Evolutionary conservation across 2,113 vertebrate species (phyloP).

Genomic region (Probosciger aterrimus): DNA sequence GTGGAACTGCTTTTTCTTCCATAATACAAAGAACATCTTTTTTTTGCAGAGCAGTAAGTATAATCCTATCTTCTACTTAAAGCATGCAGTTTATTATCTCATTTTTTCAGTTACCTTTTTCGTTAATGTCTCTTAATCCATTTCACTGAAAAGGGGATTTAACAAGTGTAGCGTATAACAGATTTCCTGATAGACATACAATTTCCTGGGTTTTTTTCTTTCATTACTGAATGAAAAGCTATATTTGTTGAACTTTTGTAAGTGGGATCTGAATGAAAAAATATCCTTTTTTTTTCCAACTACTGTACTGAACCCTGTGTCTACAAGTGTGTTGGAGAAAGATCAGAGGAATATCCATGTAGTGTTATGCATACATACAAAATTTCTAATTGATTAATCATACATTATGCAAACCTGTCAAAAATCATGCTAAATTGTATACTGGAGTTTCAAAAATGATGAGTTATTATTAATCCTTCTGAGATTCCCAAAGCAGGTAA

Average conservation of each 20-base stretch:
- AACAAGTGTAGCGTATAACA: background rate
- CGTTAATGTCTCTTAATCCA: slow-evolving; percentile 17
- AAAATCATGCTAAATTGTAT: slow-evolving; percentile 18
- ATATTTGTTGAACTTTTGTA: background rate
- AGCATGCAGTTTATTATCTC: background rate
- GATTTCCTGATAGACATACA: background rate
- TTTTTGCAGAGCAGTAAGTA: background rate
- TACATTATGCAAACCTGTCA: slow-evolving; percentile 15
- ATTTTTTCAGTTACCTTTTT: slow-evolving; percentile 6
- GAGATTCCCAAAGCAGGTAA: background rate
- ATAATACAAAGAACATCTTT: background rate
- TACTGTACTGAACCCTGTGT: background rate
- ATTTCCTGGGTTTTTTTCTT: background rate
- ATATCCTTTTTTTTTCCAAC: background rate
- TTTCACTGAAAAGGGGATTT: slow-evolving; percentile 21
- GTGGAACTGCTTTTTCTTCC: background rate
- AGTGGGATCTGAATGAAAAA: background rate
- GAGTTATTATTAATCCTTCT: slow-evolving; percentile 20
- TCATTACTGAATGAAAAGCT: background rate
- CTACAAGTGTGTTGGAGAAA: slow-evolving; percentile 41
- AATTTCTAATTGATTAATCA: slow-evolving; percentile 53
- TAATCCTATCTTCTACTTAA: slow-evolving; percentile 12
- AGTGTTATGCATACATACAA: slow-evolving; percentile 31
- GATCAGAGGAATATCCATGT: slow-evolving; percentile 45
- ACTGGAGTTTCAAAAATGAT: background rate